Evolutionary conservation across 1,140 invertebrate genomes (phyloP).

Genomic region (Cyphomyrmex costatus): DNA sequence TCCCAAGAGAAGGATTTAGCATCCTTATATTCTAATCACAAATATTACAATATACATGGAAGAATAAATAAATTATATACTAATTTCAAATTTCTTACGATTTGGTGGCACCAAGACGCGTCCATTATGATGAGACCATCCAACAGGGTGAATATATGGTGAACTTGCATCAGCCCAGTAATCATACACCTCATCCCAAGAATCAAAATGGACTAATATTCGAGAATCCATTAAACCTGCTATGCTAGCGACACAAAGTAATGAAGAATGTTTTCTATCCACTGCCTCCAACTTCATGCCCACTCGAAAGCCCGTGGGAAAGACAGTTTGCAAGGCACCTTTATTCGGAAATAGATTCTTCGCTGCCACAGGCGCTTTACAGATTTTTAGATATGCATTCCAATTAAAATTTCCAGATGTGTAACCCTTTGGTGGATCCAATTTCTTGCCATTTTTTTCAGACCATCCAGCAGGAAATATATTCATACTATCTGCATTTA

Average conservation of each 20-base stretch:
- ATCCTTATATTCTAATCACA: constrained; percentile 90
- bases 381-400: constrained; percentile 93
- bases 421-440: constrained; percentile 93
- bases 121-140: constrained; percentile 95
- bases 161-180: constrained; percentile 97
- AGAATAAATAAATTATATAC: constrained; percentile 91
- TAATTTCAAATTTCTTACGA: constrained; percentile 87
- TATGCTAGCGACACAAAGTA: constrained; percentile 96
- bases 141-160: constrained; percentile 97
- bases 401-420: constrained; percentile 92
- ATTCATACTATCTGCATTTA: constrained; percentile 95
- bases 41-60: constrained; percentile 94
- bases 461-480: constrained; percentile 98
- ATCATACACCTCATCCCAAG: constrained; percentile 97
- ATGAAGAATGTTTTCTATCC: constrained; percentile 94
- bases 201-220: constrained; percentile 97
- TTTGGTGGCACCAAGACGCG: constrained; percentile 95
- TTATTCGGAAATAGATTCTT: constrained; percentile 91
- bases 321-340: constrained; percentile 89
- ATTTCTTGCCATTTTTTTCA: constrained; percentile 91
- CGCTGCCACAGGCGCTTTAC: constrained; percentile 92
- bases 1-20: constrained; percentile 94
- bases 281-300: constrained; percentile 98
- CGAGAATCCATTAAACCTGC: constrained; percentile 94
- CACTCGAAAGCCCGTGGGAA: constrained; percentile 92